A percentile compares a stretch with the other conserved stretches of the same genome.
Evolutionary conservation across 2,888 invertebrate species (phyloP).

Genomic region (Platycheirus rosarum): DNA sequence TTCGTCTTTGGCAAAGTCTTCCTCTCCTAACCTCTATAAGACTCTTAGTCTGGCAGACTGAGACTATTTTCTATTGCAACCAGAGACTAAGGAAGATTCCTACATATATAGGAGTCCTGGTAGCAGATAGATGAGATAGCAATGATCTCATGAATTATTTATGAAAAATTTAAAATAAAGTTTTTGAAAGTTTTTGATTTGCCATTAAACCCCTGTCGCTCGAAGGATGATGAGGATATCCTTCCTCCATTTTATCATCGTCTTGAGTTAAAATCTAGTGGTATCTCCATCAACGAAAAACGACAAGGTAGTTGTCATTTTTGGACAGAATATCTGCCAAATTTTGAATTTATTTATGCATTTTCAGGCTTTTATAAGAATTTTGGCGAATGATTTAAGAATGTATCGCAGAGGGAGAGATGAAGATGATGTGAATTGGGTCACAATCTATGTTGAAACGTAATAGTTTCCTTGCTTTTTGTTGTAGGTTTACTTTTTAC

Average conservation of each 20-base stretch:
- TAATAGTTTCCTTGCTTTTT: background rate
- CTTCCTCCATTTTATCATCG: slow-evolving; percentile 28
- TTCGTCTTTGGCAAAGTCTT: background rate
- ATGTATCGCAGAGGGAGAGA: background rate
- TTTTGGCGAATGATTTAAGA: slow-evolving; percentile 9
- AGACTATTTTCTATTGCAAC: slow-evolving; percentile 37
- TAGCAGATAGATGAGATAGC: slow-evolving; percentile 29
- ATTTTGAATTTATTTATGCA: slow-evolving; percentile 59
- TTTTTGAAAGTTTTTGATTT: slow-evolving; percentile 69
- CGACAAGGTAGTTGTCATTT: slow-evolving; percentile 51
- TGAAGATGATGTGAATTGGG: slow-evolving; percentile 19
- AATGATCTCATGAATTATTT: slow-evolving; percentile 68
- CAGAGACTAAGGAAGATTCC: background rate
- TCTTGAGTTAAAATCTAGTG: slow-evolving; percentile 1
- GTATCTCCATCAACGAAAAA: slow-evolving; percentile 15
- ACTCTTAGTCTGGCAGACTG: slow-evolving; percentile 14
- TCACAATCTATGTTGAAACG: slow-evolving; percentile 27
- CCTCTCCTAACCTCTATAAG: background rate
- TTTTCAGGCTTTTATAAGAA: too few species aligned
- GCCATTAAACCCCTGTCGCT: slow-evolving; percentile 55
- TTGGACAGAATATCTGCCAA: slow-evolving; percentile 8
- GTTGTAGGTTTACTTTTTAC: slow-evolving; percentile 24
- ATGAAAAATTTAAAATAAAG: slow-evolving; percentile 71
- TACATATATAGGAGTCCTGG: too few species aligned
- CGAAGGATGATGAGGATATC: slow-evolving; percentile 8